Percentiles rank a stretch among this genome's conserved stretches.
phyloP scores from a whole-genome alignment of 1,140 invertebrate species.

The Musca domestica region DNA sequence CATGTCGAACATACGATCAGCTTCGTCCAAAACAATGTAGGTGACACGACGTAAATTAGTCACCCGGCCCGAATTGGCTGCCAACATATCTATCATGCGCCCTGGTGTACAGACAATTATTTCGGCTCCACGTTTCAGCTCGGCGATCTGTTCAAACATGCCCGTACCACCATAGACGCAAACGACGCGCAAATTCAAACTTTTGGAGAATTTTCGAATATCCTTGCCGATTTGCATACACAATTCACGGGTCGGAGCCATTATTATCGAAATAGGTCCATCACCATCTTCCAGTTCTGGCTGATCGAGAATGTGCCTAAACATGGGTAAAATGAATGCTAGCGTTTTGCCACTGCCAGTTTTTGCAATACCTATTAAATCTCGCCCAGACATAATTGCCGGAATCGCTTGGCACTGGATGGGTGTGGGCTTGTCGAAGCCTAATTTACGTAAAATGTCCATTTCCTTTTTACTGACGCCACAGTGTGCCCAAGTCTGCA shows the following conservation, averaged over 20 bases:
- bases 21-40: constrained; percentile 97
- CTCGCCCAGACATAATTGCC: constrained; percentile 95
- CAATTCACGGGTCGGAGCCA: constrained; percentile 97
- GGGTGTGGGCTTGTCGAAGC: constrained; percentile 96
- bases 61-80: constrained; percentile 94
- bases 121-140: constrained; percentile 95
- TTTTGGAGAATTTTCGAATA: constrained; percentile 93
- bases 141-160: constrained; percentile 79
- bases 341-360: constrained; percentile 99
- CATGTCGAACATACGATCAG: constrained; percentile 99
- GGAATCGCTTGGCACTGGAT: constrained; percentile 99
- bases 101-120: constrained; percentile 99
- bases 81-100: constrained; percentile 99
- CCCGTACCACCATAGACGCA: constrained; percentile 98
- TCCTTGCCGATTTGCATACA: constrained; percentile 99
- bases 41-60: constrained; percentile 95
- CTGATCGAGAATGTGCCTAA: constrained; percentile 96
- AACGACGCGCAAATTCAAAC: constrained; percentile 80
- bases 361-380: constrained; percentile 99
- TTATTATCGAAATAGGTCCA: constrained; percentile 94
- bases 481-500: constrained; percentile 91
- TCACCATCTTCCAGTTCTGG: constrained; percentile 89
- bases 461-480: constrained; percentile 96
- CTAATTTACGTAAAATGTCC: constrained; percentile 88
- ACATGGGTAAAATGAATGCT: constrained; percentile 98